Conservation (phyloP, 2,888 invertebrate genomes). For the Carabus problematicus region DNA sequence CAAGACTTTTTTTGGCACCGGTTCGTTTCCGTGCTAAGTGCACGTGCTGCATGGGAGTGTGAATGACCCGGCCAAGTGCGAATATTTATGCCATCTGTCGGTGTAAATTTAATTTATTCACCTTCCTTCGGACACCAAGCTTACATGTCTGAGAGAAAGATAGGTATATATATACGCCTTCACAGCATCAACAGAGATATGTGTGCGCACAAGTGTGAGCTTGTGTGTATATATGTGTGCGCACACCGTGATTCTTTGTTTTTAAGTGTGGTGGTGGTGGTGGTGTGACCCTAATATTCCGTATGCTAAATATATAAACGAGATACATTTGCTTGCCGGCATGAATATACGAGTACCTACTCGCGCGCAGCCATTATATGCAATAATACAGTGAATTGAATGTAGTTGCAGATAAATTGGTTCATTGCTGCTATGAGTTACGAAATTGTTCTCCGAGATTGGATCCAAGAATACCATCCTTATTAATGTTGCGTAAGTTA, state of each 20-base stretch:
- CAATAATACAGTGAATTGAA: too few species aligned
- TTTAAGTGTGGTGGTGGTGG: too few species aligned
- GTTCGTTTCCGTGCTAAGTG: too few species aligned
- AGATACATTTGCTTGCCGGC: background rate
- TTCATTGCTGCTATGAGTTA: too few species aligned
- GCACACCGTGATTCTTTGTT: background rate
- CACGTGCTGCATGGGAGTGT: background rate
- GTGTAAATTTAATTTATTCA: slow-evolving; percentile 17
- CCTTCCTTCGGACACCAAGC: slow-evolving; percentile 14
- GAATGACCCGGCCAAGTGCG: slow-evolving; percentile 15
- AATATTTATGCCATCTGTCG: slow-evolving; percentile 18
- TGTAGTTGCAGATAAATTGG: too few species aligned
- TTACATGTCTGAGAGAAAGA: background rate
- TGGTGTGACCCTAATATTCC: slow-evolving; percentile 1
- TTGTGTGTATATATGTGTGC: background rate
- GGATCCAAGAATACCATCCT: too few species aligned
- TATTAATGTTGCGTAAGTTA: too few species aligned
- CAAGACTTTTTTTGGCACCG: too few species aligned
- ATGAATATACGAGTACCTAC: too few species aligned
- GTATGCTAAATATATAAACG: slow-evolving; percentile 2
- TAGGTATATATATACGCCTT: too few species aligned
- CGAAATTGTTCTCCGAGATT: too few species aligned
- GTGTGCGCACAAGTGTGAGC: background rate
- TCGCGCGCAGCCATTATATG: too few species aligned
- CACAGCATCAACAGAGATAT: background rate